These are phyloP conservation scores for Sinella curviseta DNA, from an alignment of 1,140 invertebrate species.

Conservation along the genomic window DNA sequence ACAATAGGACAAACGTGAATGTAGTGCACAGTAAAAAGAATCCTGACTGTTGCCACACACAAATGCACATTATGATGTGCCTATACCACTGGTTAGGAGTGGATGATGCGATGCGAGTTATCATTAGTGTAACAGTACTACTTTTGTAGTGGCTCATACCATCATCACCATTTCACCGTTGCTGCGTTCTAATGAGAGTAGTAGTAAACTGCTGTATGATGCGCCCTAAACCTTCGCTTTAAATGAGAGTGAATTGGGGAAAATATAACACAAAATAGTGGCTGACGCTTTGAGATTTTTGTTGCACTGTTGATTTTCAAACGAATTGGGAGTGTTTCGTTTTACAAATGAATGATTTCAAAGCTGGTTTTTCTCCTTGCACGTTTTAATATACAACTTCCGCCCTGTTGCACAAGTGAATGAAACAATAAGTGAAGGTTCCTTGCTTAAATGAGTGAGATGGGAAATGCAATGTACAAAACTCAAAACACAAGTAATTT, in stretches of 20 bases:
- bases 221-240: neutral
- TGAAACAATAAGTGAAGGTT: neutral
- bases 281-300: neutral
- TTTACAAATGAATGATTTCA: constrained; percentile 2
- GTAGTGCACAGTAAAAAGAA: neutral
- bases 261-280: neutral
- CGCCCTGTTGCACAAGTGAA: neutral
- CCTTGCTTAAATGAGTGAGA: neutral
- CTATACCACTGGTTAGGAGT: too few species aligned
- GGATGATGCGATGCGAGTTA: too few species aligned
- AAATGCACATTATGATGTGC: too few species aligned
- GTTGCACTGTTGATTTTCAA: neutral
- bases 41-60: too few species aligned
- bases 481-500: too few species aligned
- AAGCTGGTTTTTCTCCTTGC: neutral
- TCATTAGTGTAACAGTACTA: too few species aligned
- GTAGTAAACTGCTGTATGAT: neutral
- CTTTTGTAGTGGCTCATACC: too few species aligned
- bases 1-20: neutral
- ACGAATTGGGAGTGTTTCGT: neutral
- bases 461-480: too few species aligned
- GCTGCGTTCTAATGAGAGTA: too few species aligned
- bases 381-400: constrained; percentile 6
- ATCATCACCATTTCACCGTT: too few species aligned
- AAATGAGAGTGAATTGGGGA: neutral